These are phyloP conservation scores for Uromys caudimaculatus DNA, from an alignment of 2,797 vertebrate genomes.

Conservation along the genomic window DNA sequence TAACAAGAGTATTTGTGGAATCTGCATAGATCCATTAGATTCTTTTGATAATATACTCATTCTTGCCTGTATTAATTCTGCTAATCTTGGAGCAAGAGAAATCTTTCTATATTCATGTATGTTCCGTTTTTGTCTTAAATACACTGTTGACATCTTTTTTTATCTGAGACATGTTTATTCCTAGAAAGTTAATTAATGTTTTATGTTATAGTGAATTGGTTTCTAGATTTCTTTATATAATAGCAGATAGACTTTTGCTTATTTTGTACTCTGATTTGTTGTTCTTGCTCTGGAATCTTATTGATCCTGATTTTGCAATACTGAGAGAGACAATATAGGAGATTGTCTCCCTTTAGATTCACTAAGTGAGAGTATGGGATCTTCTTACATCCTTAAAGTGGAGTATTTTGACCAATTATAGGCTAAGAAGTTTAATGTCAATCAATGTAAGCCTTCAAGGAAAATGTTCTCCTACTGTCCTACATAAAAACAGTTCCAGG, in stretches of 20 bases:
- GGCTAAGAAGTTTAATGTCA: fast-evolving
- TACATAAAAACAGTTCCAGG: neutral
- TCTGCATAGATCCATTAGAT: neutral
- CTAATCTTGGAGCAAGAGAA: neutral
- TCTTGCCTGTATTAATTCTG: neutral
- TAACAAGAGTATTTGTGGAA: no score
- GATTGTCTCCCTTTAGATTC: neutral
- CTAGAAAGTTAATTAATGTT: neutral
- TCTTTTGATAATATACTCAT: neutral
- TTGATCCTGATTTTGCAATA: neutral
- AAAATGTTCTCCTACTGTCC: neutral
- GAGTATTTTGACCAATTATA: neutral
- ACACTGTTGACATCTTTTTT: neutral
- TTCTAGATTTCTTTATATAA: neutral
- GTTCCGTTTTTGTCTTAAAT: neutral
- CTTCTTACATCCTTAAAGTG: neutral
- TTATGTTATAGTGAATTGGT: neutral
- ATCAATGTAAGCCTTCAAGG: neutral
- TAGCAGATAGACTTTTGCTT: no score
- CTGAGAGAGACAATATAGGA: no score
- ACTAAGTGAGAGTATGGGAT: neutral
- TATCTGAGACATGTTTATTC: no score
- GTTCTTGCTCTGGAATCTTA: no score
- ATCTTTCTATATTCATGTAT: neutral
- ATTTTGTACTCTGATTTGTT: neutral